Evolutionary conservation across 2,113 vertebrate genomes (phyloP).

Genomic region (Xyliphius kryptos): DNA sequence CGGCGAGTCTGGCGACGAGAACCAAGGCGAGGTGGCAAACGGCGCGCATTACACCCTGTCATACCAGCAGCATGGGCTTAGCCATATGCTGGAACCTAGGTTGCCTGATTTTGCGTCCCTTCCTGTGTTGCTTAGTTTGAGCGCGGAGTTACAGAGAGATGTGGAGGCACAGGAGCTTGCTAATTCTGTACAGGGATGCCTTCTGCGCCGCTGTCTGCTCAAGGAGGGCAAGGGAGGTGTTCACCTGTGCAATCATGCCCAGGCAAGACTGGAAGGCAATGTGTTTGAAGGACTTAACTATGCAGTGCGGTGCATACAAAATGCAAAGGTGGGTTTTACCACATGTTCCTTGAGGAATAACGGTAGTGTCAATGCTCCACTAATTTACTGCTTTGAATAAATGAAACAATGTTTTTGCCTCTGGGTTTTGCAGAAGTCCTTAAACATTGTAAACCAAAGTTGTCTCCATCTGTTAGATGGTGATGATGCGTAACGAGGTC

Average conservation of each 20-base stretch:
- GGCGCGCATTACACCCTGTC: constrained; percentile 56
- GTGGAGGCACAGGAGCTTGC: constrained; percentile 69
- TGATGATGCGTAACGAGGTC: constrained; percentile 80
- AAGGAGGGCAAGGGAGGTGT: constrained; percentile 76
- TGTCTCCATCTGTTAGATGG: constrained; percentile 60
- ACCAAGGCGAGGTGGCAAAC: constrained; percentile 59
- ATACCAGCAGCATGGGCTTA: constrained; percentile 67
- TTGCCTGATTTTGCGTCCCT: constrained; percentile 51
- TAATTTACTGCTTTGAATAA: too few species aligned
- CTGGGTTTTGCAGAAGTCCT: too few species aligned
- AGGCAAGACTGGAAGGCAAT: constrained; percentile 75
- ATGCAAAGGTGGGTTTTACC: constrained; percentile 68
- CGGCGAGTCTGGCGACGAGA: constrained; percentile 65
- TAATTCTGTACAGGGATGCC: constrained; percentile 69
- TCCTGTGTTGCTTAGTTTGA: constrained; percentile 66
- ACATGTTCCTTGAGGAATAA: too few species aligned
- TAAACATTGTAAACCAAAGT: not conserved
- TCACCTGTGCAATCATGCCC: constrained; percentile 72
- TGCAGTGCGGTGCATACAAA: constrained; percentile 75
- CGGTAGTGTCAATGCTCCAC: too few species aligned
- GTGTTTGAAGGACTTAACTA: constrained; percentile 76
- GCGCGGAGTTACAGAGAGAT: constrained; percentile 79
- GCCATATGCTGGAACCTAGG: constrained; percentile 60
- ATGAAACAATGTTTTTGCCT: too few species aligned
- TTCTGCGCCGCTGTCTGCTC: constrained; percentile 78